Evolutionary conservation across 1,140 invertebrate genomes (phyloP), one percentile per base, ranked within the genome.

Genomic region (Pemphigus obesinymphae): DNA sequence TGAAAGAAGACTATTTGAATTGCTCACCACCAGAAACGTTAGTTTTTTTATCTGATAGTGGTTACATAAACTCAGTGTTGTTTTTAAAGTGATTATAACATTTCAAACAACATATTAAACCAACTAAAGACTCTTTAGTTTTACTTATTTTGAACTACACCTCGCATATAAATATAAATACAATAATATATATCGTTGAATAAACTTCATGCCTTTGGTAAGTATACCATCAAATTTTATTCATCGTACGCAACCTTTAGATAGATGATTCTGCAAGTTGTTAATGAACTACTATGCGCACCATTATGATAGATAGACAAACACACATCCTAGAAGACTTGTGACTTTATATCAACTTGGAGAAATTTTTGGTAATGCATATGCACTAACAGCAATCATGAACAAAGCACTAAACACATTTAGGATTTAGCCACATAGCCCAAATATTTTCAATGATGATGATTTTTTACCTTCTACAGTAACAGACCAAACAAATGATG

Each of bases 331-430:
- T 70, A 85, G 85, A 5, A 85, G 85, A 82, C n/a, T 85, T 10
- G 84, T 87, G 72, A 85, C 84, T 15, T 86, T 86, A 53, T 86
- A 86, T 84, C 83, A 87, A 50, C 83, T 87, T 70, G 83, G 85
- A n/a, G 83, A 58, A 31, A 83, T 86, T 76, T 76, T 86, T 50
- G 72, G 82, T 29, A 68, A 83, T 76, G 84, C 86, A 58, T 85
- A 85, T 58, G 82, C 81, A 48, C 50, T 83, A 63, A 85, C 87
- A 29, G 84, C 86, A 70, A 87, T 86, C 37, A 86, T 86, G 20
- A 70, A 66, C 50, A 89, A 89, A 82, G 88, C 88, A n/a, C 86
- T 83, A 75, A 84, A 84, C 75, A 87, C 87, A 40, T 89, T 89
- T 83, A 88, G 87, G 34, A 88, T 89, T 83, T 87, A 81, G 78